Conservation (phyloP, 2,113 vertebrate genomes). For the Trematomus loennbergii region DNA sequence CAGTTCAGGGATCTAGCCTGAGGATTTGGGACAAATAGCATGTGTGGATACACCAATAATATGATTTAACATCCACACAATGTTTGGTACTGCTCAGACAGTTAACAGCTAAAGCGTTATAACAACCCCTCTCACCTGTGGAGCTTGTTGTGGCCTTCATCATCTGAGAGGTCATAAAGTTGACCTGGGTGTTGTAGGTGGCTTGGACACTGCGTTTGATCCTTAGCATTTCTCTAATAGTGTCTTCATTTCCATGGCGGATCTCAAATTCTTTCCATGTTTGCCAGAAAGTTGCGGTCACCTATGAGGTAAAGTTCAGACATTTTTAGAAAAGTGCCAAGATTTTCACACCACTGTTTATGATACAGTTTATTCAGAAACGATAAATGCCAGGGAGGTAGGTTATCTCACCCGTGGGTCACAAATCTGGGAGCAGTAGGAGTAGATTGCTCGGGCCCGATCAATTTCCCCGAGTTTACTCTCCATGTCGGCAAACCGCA, state of each 20-base stretch:
- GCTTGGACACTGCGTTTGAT: slow-evolving; percentile 95
- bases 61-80: background rate
- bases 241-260: slow-evolving; percentile 94
- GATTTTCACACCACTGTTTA: background rate
- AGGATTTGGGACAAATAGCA: background rate
- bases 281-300: slow-evolving; percentile 92
- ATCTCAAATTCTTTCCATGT: slow-evolving; percentile 97
- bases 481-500: slow-evolving; percentile 96
- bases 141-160: slow-evolving; percentile 89
- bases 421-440: slow-evolving; percentile 95
- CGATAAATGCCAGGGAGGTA: background rate
- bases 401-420: slow-evolving; percentile 88
- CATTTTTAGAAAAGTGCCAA: background rate
- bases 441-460: slow-evolving; percentile 92
- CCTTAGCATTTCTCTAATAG: slow-evolving; percentile 92
- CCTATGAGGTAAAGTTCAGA: slow-evolving; percentile 70
- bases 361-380: background rate
- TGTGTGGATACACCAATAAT: background rate
- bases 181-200: slow-evolving; percentile 97
- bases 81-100: background rate
- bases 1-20: background rate
- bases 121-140: slow-evolving; percentile 79
- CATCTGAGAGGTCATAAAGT: slow-evolving; percentile 97
- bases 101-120: background rate
- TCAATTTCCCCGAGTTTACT: slow-evolving; percentile 95